phyloP scores from a whole-genome alignment of 1,140 invertebrate genomes.

The Drosophila virilis region DNA sequence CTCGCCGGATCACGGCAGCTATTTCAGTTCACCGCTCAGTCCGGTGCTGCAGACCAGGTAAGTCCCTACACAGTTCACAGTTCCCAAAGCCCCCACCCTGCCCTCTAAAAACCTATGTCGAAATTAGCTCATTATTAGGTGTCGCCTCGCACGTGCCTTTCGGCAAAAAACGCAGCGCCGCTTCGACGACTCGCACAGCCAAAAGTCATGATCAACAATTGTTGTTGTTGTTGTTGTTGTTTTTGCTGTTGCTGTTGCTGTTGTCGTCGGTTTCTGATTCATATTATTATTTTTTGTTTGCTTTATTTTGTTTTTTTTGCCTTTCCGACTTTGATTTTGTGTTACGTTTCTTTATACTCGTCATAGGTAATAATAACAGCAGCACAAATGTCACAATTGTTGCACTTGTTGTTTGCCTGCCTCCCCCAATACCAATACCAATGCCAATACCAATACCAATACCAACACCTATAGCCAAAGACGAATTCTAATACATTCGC shows the following conservation, averaged over 20 bases:
- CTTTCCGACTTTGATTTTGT: conserved; percentile 41
- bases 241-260: not conserved
- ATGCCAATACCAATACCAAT: not conserved
- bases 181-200: conserved; percentile 58
- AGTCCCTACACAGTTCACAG: conserved; percentile 36
- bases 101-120: not conserved
- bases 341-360: conserved; percentile 44
- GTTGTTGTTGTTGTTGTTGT: conserved; percentile 1
- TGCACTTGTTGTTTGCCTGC: conserved; percentile 35
- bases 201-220: conserved; percentile 73
- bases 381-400: conserved; percentile 51
- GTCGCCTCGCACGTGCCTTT: conserved; percentile 69
- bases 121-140: conserved; percentile 68
- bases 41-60: conserved; percentile 74
- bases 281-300: conserved; percentile 40
- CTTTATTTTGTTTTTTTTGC: conserved; percentile 15
- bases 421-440: not conserved
- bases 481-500: conserved; percentile 14
- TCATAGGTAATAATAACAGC: conserved; percentile 35
- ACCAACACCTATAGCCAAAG: not conserved
- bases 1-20: conserved; percentile 66
- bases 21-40: conserved; percentile 65
- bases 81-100: not conserved
- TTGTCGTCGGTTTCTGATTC: conserved; percentile 62
- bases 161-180: conserved; percentile 49